Conservation (phyloP, 2,888 invertebrate genomes). For the Eupeodes latifasciatus region DNA sequence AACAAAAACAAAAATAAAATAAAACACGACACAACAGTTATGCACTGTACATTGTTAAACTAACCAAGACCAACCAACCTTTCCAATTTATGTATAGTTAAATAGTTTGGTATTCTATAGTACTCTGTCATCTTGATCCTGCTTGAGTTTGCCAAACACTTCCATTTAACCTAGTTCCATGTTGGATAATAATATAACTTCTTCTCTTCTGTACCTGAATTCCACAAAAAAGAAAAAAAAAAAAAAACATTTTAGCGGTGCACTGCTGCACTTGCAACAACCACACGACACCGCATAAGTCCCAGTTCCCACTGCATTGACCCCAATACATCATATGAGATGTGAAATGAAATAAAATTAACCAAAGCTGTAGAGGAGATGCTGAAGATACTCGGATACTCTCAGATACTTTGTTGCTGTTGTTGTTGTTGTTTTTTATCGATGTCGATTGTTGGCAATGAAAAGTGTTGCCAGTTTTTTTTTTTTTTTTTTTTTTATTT, state of each 20-base stretch:
- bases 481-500: no score
- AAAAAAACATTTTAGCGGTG: conserved; percentile 11
- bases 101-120: background rate
- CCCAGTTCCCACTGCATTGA: conserved; percentile 68
- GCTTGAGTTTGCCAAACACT: conserved; percentile 49
- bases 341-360: conserved; percentile 64
- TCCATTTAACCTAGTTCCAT: conserved; percentile 54
- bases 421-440: conserved; percentile 18
- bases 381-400: conserved; percentile 23
- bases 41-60: background rate
- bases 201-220: conserved; percentile 23
- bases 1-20: conserved; percentile 5
- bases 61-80: conserved; percentile 16
- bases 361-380: conserved; percentile 31
- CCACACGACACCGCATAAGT: conserved; percentile 30
- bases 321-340: conserved; percentile 66
- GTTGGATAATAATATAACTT: conserved; percentile 8
- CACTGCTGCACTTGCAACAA: conserved; percentile 23
- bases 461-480: conserved; percentile 5
- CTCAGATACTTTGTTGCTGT: conserved; percentile 19
- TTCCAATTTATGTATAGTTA: conserved; percentile 17
- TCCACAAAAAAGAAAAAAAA: conserved; percentile 23
- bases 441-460: background rate
- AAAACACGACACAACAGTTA: conserved; percentile 9
- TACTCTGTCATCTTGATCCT: conserved; percentile 24